Conservation (phyloP, 2,113 vertebrate species). For the Thomomys bottae region DNA sequence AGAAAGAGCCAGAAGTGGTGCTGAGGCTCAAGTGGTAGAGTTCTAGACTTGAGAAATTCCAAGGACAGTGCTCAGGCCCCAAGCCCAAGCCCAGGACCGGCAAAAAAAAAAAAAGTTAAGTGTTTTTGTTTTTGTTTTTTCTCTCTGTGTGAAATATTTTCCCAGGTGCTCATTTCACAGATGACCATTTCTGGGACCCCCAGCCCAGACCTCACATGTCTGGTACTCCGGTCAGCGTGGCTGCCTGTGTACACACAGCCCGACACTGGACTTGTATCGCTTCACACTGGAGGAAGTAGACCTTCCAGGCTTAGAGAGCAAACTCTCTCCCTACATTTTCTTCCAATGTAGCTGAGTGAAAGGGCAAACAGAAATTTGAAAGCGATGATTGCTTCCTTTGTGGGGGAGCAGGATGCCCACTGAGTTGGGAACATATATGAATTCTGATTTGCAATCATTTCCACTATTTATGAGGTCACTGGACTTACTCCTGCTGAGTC, state of each 20-base stretch:
- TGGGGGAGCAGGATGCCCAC: constrained; percentile 85
- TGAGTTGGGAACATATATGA: constrained; percentile 86
- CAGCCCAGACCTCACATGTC: background rate
- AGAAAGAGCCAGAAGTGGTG: too few relatives aligned
- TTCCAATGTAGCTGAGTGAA: constrained; percentile 86
- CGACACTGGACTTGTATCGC: constrained; percentile 19
- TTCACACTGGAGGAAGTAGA: constrained; percentile 61
- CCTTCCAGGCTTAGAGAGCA: constrained; percentile 70
- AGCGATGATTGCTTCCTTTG: constrained; percentile 88
- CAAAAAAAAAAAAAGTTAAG: too few relatives aligned
- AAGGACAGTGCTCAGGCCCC: too few relatives aligned
- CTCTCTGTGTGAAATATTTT: background rate
- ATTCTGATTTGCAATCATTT: constrained; percentile 90
- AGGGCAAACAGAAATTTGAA: constrained; percentile 90
- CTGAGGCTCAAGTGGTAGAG: too few relatives aligned
- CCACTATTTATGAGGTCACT: constrained; percentile 90
- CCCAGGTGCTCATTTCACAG: background rate
- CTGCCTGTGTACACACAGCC: background rate
- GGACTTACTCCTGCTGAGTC: constrained; percentile 88
- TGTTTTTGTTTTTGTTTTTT: background rate
- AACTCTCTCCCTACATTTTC: constrained; percentile 82
- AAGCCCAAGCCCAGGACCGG: too few relatives aligned
- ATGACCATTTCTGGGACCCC: background rate
- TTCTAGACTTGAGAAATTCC: too few relatives aligned
- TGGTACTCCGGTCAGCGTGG: background rate